Percentiles rank a stretch among this genome's conserved stretches.
Conservation (phyloP, 2,888 invertebrate species). For the Oscheius sp. region DNA sequence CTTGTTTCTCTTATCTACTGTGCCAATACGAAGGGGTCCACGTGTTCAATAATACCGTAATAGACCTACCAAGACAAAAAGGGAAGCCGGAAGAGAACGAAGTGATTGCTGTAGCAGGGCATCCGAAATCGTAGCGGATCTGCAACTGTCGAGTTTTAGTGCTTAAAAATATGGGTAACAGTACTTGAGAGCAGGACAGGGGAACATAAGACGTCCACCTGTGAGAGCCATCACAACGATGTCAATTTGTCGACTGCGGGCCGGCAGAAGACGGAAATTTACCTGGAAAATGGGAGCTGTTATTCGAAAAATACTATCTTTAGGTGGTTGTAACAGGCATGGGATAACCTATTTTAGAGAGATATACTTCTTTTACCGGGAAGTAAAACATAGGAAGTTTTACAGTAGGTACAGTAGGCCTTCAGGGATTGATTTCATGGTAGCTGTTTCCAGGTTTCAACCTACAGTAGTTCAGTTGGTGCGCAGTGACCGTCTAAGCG, state of each 20-base stretch:
- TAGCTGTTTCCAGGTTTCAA: too few species aligned
- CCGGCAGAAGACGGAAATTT: conserved; percentile 49
- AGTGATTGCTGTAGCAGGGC: conserved; percentile 48
- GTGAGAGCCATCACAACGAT: conserved; percentile 60
- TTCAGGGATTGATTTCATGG: too few species aligned
- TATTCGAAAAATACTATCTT: not conserved
- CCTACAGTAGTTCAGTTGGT: too few species aligned
- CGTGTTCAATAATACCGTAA: too few species aligned
- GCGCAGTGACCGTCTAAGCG: too few species aligned
- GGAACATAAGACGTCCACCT: conserved; percentile 60
- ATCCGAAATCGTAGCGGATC: conserved; percentile 48
- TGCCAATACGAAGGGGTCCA: not conserved
- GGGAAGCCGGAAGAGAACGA: conserved; percentile 56
- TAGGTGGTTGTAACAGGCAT: too few species aligned
- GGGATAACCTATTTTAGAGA: too few species aligned
- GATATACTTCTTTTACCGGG: too few species aligned
- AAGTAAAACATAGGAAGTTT: too few species aligned
- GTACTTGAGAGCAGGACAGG: conserved; percentile 50
- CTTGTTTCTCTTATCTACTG: not conserved
- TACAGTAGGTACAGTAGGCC: too few species aligned
- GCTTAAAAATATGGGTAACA: not conserved
- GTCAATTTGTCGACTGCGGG: conserved; percentile 39
- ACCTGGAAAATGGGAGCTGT: conserved; percentile 34
- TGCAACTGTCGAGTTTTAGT: conserved; percentile 19
- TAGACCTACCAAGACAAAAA: conserved; percentile 56